These are phyloP conservation scores for Pomatostomus ruficeps DNA, from an alignment of 2,113 vertebrate species.

Conservation along the genomic window DNA sequence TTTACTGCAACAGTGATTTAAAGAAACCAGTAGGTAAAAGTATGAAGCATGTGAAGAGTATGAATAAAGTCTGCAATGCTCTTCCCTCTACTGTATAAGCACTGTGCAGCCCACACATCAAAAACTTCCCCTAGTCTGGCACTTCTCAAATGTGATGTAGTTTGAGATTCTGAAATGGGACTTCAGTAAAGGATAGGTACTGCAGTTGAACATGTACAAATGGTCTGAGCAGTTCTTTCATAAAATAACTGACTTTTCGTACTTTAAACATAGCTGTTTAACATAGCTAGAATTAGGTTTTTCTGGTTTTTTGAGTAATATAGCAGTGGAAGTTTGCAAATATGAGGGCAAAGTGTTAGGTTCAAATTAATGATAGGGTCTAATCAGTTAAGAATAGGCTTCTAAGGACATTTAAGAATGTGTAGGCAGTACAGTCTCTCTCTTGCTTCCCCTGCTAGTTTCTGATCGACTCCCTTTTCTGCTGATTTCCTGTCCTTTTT, in stretches of 20 bases:
- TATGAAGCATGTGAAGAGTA: neutral
- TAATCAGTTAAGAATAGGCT: neutral
- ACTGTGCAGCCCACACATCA: neutral
- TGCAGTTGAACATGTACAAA: neutral
- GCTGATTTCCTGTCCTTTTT: neutral
- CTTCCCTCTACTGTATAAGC: neutral
- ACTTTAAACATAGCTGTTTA: neutral
- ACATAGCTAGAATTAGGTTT: neutral
- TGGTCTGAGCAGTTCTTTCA: neutral
- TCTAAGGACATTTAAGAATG: neutral
- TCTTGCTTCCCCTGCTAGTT: neutral
- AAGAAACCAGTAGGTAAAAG: neutral
- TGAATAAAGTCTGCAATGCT: neutral
- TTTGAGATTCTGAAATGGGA: neutral
- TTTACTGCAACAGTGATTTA: neutral
- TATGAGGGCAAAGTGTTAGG: neutral
- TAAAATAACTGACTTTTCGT: neutral
- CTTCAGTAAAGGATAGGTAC: neutral
- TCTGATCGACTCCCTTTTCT: neutral
- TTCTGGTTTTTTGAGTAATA: neutral
- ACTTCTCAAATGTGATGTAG: slow-evolving; percentile 2
- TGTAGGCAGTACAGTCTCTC: neutral
- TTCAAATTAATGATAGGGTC: neutral
- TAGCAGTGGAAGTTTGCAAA: neutral
- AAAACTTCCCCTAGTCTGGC: slow-evolving; percentile 20